Percentiles rank a stretch among this genome's conserved stretches.
Evolutionary conservation across 2,888 invertebrate species (phyloP).

Genomic region (Lasioglossum oenotherae): DNA sequence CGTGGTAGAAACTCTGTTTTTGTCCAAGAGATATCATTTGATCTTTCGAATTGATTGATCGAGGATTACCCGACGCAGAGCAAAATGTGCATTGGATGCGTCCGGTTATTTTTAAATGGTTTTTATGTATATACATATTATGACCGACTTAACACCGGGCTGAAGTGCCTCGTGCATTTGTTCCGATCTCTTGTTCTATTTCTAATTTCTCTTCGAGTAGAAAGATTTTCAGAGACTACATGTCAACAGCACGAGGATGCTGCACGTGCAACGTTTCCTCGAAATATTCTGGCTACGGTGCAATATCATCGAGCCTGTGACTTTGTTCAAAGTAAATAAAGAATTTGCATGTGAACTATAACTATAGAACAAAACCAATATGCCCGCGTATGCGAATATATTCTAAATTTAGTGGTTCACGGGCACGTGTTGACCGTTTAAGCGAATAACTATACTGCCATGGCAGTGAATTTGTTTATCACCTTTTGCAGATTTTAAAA

Average conservation of each 20-base stretch:
- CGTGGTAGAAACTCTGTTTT: background rate
- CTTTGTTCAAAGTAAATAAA: slow-evolving; percentile 25
- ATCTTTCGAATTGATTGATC: background rate
- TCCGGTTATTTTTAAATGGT: slow-evolving; percentile 10
- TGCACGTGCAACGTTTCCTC: background rate
- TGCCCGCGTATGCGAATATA: slow-evolving; percentile 19
- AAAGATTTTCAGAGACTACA: background rate
- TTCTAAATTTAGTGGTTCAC: slow-evolving; percentile 51
- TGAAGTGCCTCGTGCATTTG: background rate
- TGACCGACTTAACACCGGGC: background rate
- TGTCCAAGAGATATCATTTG: background rate
- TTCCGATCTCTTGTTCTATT: background rate
- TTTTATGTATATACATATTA: background rate
- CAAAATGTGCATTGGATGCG: background rate
- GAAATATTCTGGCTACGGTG: slow-evolving; percentile 24
- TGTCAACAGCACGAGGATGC: background rate
- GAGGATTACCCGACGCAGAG: background rate
- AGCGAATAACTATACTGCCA: slow-evolving; percentile 21
- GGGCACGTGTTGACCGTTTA: slow-evolving; percentile 21
- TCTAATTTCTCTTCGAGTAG: background rate
- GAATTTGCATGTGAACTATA: background rate
- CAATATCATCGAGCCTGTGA: slow-evolving; percentile 2
- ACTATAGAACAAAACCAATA: slow-evolving; percentile 36
- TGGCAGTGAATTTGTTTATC: slow-evolving; percentile 34
- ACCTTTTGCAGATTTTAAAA: slow-evolving; percentile 23